These are phyloP conservation scores for Colletes gigas DNA, from an alignment of 1,140 invertebrate genomes.

Conservation along the genomic window DNA sequence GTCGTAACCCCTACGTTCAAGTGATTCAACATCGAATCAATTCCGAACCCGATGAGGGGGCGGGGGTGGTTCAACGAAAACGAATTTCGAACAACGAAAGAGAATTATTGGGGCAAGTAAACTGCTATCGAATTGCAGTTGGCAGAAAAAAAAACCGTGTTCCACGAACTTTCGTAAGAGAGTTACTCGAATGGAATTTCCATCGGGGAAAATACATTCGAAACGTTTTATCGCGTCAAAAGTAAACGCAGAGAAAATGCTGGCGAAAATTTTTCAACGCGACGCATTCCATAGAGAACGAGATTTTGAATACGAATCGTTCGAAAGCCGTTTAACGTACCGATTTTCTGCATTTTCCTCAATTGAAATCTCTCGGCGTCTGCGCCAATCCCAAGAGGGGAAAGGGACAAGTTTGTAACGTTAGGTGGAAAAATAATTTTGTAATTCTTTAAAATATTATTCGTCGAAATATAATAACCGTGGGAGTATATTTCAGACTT, in stretches of 20 bases:
- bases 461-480: too few relatives aligned
- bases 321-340: slow-evolving; percentile 1
- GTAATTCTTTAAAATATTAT: too few relatives aligned
- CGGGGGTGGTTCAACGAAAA: slow-evolving; percentile 45
- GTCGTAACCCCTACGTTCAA: slow-evolving; percentile 43
- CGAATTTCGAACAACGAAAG: slow-evolving; percentile 35
- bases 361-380: neutral
- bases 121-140: neutral
- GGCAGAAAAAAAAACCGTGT: neutral
- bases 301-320: neutral
- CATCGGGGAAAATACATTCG: neutral
- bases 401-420: too few relatives aligned
- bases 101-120: slow-evolving; percentile 19
- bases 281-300: neutral
- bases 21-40: slow-evolving; percentile 59
- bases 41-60: neutral
- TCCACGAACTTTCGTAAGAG: neutral
- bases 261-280: slow-evolving; percentile 1
- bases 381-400: too few relatives aligned
- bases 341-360: too few relatives aligned
- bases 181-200: neutral
- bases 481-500: too few relatives aligned
- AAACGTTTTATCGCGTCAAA: neutral
- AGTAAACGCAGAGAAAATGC: neutral
- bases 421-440: too few relatives aligned